These are phyloP conservation scores for Protonemura montana DNA, from an alignment of 2,888 invertebrate species.

Conservation along the genomic window DNA sequence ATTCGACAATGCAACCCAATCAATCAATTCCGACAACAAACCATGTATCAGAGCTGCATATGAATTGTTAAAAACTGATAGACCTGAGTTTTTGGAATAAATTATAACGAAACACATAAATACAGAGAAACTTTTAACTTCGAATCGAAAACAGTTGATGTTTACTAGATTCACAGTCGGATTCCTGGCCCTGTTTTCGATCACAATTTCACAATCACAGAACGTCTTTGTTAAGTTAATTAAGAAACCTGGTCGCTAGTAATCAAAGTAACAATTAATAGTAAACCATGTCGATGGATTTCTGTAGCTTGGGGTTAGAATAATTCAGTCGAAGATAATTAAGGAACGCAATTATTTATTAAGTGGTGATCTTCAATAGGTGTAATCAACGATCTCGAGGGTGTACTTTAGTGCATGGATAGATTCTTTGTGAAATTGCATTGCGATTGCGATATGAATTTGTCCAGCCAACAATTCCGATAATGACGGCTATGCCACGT, in stretches of 20 bases:
- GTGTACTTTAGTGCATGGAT: not conserved
- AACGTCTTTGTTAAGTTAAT: not conserved
- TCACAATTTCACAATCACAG: not conserved
- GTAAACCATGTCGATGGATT: not conserved
- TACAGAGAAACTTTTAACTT: not conserved
- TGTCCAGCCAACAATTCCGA: not conserved
- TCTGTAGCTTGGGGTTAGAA: not conserved
- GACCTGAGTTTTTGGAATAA: too few species aligned
- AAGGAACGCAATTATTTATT: not conserved
- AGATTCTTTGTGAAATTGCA: not conserved
- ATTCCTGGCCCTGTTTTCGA: not conserved
- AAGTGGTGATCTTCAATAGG: not conserved
- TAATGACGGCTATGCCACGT: not conserved
- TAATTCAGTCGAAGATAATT: not conserved
- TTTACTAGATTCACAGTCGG: not conserved
- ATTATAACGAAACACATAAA: not conserved
- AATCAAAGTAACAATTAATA: not conserved
- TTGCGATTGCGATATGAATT: not conserved
- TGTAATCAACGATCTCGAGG: not conserved
- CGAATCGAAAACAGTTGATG: not conserved
- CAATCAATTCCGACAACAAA: too few species aligned
- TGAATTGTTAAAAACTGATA: too few species aligned
- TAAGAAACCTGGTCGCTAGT: not conserved
- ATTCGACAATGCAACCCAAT: too few species aligned
- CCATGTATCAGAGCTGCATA: too few species aligned